Conservation (phyloP, 2,888 invertebrate genomes). For the Tuberolachnus salignus region DNA sequence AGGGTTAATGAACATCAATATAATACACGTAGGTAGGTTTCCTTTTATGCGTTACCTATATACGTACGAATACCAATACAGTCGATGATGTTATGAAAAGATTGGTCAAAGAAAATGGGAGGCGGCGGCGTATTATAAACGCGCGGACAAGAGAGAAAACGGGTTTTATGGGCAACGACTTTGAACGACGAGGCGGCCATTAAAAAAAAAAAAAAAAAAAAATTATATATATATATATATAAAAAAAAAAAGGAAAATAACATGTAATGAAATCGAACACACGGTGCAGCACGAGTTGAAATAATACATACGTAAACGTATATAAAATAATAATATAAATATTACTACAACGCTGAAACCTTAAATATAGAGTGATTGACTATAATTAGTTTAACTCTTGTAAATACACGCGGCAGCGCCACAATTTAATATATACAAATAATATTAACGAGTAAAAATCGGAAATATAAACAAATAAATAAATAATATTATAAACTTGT, state of each 20-base stretch:
- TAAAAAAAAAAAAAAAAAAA: constrained; percentile 37
- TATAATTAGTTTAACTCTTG: constrained; percentile 31
- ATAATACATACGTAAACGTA: constrained; percentile 23
- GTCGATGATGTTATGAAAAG: constrained; percentile 23
- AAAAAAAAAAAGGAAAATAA: constrained; percentile 37
- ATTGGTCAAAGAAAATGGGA: constrained; percentile 51
- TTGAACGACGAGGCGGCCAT: constrained; percentile 51
- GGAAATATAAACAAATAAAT: too few species aligned
- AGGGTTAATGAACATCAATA: constrained; percentile 10
- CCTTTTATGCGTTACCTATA: not conserved
- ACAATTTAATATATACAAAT: not conserved
- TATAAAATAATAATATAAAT: constrained; percentile 40
- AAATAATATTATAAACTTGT: too few species aligned
- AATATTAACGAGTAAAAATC: not conserved
- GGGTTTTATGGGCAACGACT: constrained; percentile 51
- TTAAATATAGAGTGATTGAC: constrained; percentile 26
- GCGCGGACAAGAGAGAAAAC: constrained; percentile 41
- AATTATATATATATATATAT: too few species aligned
- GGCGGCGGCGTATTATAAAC: constrained; percentile 43
- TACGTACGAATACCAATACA: constrained; percentile 8
- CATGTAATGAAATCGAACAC: constrained; percentile 49
- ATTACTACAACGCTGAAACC: not conserved
- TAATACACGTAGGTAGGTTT: not conserved
- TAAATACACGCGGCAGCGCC: constrained; percentile 11
- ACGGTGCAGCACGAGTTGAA: constrained; percentile 16